Percentiles rank a stretch among this genome's conserved stretches.
Evolutionary conservation across 1,140 invertebrate species (phyloP).

Genomic region (Drosophila ohnishii): DNA sequence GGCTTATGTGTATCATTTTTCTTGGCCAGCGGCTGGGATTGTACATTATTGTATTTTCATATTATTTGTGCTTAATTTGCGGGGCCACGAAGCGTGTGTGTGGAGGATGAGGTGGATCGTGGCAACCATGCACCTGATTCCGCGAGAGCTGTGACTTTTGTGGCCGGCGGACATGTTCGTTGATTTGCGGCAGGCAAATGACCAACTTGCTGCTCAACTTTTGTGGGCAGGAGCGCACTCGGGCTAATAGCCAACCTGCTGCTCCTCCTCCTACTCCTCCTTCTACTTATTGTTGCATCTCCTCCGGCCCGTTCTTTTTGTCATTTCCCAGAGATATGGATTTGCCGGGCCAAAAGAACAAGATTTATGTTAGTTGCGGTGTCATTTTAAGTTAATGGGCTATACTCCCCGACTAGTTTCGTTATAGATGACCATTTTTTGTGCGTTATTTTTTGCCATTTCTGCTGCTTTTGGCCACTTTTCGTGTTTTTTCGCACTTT

Average conservation of each 20-base stretch:
- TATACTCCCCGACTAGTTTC: slow-evolving; percentile 53
- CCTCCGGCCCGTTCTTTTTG: slow-evolving; percentile 45
- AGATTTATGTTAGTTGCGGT: slow-evolving; percentile 73
- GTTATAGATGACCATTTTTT: slow-evolving; percentile 34
- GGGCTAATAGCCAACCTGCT: slow-evolving; percentile 55
- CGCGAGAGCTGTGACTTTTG: slow-evolving; percentile 52
- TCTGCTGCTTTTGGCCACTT: neutral
- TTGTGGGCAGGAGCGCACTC: slow-evolving; percentile 50
- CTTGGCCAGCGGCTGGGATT: slow-evolving; percentile 64
- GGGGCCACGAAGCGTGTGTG: slow-evolving; percentile 5
- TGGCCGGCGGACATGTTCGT: slow-evolving; percentile 63
- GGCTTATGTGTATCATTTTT: slow-evolving; percentile 75
- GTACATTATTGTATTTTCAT: slow-evolving; percentile 71
- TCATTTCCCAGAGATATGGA: slow-evolving; percentile 70
- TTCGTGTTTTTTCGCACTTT: slow-evolving; percentile 1
- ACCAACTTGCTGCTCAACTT: slow-evolving; percentile 39
- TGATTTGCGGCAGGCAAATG: slow-evolving; percentile 77
- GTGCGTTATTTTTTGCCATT: slow-evolving; percentile 9
- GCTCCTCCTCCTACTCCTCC: slow-evolving; percentile 30
- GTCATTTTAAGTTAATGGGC: slow-evolving; percentile 77
- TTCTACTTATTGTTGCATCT: neutral
- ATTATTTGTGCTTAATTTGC: slow-evolving; percentile 77
- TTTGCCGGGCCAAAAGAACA: slow-evolving; percentile 36
- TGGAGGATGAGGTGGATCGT: neutral
- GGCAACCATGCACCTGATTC: slow-evolving; percentile 66